phyloP scores from a whole-genome alignment of 1,140 invertebrate species.

The Probaryconus sp. region DNA sequence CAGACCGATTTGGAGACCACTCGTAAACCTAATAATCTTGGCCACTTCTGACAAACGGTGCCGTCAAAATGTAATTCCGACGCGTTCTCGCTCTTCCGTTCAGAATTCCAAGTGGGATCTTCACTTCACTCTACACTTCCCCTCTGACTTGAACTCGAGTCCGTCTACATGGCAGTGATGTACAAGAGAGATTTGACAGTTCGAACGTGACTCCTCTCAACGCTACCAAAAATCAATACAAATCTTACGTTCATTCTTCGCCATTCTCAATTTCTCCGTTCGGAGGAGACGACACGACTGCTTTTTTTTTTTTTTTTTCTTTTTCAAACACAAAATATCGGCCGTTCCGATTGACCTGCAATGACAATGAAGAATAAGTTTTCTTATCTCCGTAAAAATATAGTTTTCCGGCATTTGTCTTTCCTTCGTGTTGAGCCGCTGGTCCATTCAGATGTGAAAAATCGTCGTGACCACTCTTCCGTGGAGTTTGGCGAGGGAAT shows the following conservation, averaged over 20 bases:
- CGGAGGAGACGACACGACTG: not conserved
- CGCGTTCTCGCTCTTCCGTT: constrained; percentile 63
- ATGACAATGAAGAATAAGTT: constrained; percentile 42
- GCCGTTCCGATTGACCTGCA: constrained; percentile 37
- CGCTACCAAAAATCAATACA: constrained; percentile 62
- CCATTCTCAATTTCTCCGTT: constrained; percentile 6
- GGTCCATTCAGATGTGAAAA: constrained; percentile 35
- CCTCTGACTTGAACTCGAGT: constrained; percentile 32
- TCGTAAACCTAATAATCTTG: constrained; percentile 76
- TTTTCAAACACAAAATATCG: constrained; percentile 42
- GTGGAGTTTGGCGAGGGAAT: not conserved
- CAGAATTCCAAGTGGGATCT: constrained; percentile 70
- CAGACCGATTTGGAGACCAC: constrained; percentile 64
- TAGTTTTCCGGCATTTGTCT: constrained; percentile 48
- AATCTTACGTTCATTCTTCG: constrained; percentile 59
- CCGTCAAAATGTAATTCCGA: constrained; percentile 76
- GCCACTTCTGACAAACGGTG: constrained; percentile 74
- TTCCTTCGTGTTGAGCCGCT: constrained; percentile 9
- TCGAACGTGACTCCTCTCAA: constrained; percentile 66
- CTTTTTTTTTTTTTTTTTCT: constrained; percentile 10
- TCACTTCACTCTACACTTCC: constrained; percentile 38
- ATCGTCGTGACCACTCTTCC: constrained; percentile 21
- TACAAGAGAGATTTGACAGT: constrained; percentile 71
- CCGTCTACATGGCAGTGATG: constrained; percentile 54
- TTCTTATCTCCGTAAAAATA: constrained; percentile 51